Base-by-base conservation (phyloP, 2,888 invertebrate species). In the Lucinisca nassula region DNA sequence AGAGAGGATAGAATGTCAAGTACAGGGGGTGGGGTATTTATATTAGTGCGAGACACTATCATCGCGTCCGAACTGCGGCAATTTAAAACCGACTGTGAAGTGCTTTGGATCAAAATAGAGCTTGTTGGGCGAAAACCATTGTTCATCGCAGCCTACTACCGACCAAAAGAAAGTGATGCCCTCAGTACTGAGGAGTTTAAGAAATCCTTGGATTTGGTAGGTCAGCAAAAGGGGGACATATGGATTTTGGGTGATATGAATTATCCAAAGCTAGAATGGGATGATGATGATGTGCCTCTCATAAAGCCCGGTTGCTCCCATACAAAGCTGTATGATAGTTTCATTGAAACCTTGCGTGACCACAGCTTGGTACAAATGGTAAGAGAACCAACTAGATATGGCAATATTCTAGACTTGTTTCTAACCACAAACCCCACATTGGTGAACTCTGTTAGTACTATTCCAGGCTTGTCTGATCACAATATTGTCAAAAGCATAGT, bases 1-100 rank as follows among this genome's bases (percentile, higher is more conserved):
- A 67, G 67, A 30, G 27, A 30, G 67, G 67, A 67, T 14, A 67
- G 67, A 14, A 17, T 17, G 17, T 14, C 27, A 30, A 30, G 6
- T 27, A 24, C 24, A 8, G 74, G 74, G 27, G 37, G 74, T 40
- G 40, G 74, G 27, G 74, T 74, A 40, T 45, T 74, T 74, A 74
- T 74, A 2, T 21, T 74, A 4, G 40, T 74, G 1, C 38, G 24
- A 45, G 35, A 38, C 24, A 21, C 6, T 1, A 40, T 74, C 45
- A 74, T 74, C 12, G 74, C 30, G 12, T 45, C 61, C n/a, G n/a
- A n/a, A n/a, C n/a, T n/a, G n/a, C n/a, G n/a, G n/a, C n/a, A n/a
- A n/a, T n/a, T 76, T 24, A 82, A 75, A 21, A 82, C 82, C 0
- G 82, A 82, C 10, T 82, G 80, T 40, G 82, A 82, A 58, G 61